Evolutionary conservation across 2,113 vertebrate genomes (phyloP).

Genomic region (Ancistrus triradiatus): DNA sequence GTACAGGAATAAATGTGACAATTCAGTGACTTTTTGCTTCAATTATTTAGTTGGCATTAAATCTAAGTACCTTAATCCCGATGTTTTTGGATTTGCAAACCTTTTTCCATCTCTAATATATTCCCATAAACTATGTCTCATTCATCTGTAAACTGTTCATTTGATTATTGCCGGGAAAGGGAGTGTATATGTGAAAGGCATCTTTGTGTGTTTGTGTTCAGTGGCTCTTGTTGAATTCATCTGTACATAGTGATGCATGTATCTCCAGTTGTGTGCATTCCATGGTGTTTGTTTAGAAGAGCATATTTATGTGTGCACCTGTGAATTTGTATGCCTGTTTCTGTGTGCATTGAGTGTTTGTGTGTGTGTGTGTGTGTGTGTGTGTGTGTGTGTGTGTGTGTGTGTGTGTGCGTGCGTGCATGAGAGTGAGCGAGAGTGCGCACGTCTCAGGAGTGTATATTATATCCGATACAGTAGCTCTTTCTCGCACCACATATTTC

Average conservation of each 20-base stretch:
- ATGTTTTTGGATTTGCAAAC: too few species aligned
- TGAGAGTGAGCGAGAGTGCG: constrained; percentile 66
- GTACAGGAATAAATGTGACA: too few species aligned
- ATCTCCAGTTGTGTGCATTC: constrained; percentile 2
- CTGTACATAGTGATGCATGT: constrained; percentile 4
- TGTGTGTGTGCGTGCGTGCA: constrained; percentile 61
- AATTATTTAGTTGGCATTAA: too few species aligned
- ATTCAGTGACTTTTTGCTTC: too few species aligned
- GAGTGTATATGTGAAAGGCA: constrained; percentile 3
- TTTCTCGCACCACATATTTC: constrained; percentile 96
- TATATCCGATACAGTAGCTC: constrained; percentile 92
- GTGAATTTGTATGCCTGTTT: constrained; percentile 8
- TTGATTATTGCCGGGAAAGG: too few species aligned
- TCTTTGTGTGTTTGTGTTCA: constrained; percentile 28
- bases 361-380: constrained; percentile 19
- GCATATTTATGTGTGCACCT: constrained; percentile 28
- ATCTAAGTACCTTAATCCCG: too few species aligned
- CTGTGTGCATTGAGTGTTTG: constrained; percentile 20
- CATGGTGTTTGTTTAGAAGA: background rate
- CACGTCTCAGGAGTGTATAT: constrained; percentile 85
- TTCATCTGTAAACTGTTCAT: too few species aligned
- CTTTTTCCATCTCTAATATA: too few species aligned
- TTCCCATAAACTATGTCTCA: too few species aligned
- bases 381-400: constrained; percentile 38
- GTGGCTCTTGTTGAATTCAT: constrained; percentile 5